Percentiles rank a stretch among this genome's conserved stretches.
These are phyloP conservation scores for Coronaproctus castanopsis DNA, from an alignment of 2,888 invertebrate species.

Conservation along the genomic window DNA sequence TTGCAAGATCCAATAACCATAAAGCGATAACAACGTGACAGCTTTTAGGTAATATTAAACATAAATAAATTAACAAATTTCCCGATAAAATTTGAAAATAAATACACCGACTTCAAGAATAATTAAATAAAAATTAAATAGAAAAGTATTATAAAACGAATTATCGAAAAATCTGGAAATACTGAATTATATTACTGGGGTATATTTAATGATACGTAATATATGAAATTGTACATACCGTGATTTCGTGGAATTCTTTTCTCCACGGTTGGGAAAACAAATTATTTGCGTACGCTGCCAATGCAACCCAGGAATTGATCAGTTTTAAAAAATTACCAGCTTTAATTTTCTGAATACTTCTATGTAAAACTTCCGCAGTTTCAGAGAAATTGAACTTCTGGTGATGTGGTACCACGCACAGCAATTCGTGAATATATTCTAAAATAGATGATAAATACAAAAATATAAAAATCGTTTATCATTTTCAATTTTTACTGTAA, in stretches of 20 bases:
- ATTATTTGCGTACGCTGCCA: conserved; percentile 69
- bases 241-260: conserved; percentile 59
- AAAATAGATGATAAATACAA: conserved; percentile 16
- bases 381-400: conserved; percentile 56
- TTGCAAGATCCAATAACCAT: no score
- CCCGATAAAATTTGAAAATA: no score
- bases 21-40: no score
- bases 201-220: neutral
- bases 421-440: conserved; percentile 58
- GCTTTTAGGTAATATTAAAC: no score
- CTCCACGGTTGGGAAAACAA: conserved; percentile 72
- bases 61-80: no score
- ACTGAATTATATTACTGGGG: no score
- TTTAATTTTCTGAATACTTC: conserved; percentile 43
- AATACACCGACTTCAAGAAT: no score
- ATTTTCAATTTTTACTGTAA: no score
- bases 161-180: no score
- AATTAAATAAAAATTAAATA: no score
- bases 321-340: conserved; percentile 66
- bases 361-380: conserved; percentile 52
- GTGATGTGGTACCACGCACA: conserved; percentile 54
- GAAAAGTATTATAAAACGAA: no score
- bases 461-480: no score
- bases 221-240: conserved; percentile 32
- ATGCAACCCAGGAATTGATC: conserved; percentile 60